Evolutionary conservation across 2,797 vertebrate species (phyloP).

Genomic region (Pseudochirops corinnae): DNA sequence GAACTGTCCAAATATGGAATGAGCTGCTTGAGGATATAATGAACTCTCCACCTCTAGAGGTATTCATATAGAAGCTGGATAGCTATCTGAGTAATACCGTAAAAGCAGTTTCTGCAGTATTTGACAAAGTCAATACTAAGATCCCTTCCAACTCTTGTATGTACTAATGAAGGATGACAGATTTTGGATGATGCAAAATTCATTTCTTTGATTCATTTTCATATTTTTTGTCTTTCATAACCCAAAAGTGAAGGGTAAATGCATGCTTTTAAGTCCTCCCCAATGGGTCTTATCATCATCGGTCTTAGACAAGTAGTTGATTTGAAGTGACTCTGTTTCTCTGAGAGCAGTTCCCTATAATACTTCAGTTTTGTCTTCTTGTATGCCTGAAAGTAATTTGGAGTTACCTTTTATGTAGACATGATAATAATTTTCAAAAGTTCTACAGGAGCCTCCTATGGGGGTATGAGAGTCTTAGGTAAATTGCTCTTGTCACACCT

Average conservation of each 20-base stretch:
- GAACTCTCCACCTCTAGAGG: background rate
- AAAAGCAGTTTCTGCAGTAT: background rate
- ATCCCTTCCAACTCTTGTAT: background rate
- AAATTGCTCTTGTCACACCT: conserved; percentile 73
- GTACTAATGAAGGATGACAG: background rate
- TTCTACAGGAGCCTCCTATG: conserved; percentile 51
- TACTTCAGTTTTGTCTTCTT: conserved; percentile 42
- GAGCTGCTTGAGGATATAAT: background rate
- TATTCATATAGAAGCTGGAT: background rate
- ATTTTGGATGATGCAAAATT: background rate
- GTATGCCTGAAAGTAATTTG: conserved; percentile 62
- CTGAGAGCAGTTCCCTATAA: conserved; percentile 29
- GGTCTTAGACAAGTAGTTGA: conserved; percentile 43
- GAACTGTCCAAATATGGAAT: background rate
- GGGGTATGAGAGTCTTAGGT: conserved; percentile 64
- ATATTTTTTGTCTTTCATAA: conserved; percentile 24
- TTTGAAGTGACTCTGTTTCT: conserved; percentile 54
- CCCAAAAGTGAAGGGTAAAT: conserved; percentile 32
- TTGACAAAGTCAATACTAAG: background rate
- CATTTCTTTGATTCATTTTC: conserved; percentile 49
- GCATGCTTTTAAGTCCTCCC: conserved; percentile 64
- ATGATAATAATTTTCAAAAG: conserved; percentile 73
- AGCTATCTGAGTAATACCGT: background rate
- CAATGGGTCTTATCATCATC: conserved; percentile 53
- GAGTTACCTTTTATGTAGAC: conserved; percentile 62